Base-by-base conservation (phyloP, 2,888 invertebrate genomes). In the Deilephila elpenor region DNA sequence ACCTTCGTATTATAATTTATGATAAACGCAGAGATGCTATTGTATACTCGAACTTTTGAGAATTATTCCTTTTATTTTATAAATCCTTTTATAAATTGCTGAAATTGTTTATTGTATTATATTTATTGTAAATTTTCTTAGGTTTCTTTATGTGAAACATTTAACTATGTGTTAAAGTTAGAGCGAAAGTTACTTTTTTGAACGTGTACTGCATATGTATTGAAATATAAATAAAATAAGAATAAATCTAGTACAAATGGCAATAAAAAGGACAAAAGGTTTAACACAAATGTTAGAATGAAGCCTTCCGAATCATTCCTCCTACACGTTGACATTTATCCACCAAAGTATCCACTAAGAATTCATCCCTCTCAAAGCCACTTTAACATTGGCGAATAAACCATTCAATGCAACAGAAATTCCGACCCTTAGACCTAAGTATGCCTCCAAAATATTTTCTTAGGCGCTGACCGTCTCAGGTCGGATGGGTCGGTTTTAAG, bases 1-100 rank as follows among this genome's bases (percentile, higher is more conserved):
- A 76, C 78, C 75, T 76, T 76, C 78, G 74, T 77, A 78, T 80
- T 79, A 75, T 78, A 78, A 81, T 78, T 80, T 78, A 75, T 78
- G 72, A 56, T 70, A 78, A 79, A 75, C 74, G 73, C 73, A 20
- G 19, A 17, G 19, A 29, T 51, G 62, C 44, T 37, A 19, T 34
- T 37, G 29, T 67, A 34, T 7, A 56, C 59, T 56, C 20, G 11
- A 19, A 20, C n/a, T 56, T 29, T 70, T 19, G 14, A 17, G 17
- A 70, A 8, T n/a, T 20, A 19, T 32, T 72, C 61, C 29, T 32
- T 20, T 61, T 72, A 25, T 25, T 25, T 25, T 25, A 25, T 19
- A 29, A 72, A 61, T 61, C 62, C 0, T 25, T 25, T 25, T 25
- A 25, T 19, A 29, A 72, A 61, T 34, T 60, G 32, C 25, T 25